Conservation (phyloP, 1,140 invertebrate genomes). For the Drosophila kohkoa region DNA sequence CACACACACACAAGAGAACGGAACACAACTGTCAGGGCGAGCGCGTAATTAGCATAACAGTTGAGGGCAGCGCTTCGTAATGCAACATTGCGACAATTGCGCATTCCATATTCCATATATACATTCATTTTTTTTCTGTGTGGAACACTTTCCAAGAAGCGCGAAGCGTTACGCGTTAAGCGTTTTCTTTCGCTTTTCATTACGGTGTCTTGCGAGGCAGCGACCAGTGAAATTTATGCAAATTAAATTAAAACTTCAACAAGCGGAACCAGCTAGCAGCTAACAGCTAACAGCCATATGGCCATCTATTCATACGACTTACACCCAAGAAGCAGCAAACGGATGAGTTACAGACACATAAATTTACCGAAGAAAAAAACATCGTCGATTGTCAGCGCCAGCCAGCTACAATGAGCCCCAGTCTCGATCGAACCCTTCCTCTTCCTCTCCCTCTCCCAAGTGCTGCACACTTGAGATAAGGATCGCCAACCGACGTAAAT, state of each 20-base stretch:
- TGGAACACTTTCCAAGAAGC: not conserved
- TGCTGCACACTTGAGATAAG: slow-evolving; percentile 66
- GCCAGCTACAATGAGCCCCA: not conserved
- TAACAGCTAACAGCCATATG: slow-evolving; percentile 58
- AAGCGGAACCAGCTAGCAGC: slow-evolving; percentile 63
- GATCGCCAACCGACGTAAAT: slow-evolving; percentile 37
- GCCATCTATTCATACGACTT: slow-evolving; percentile 27
- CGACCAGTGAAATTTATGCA: slow-evolving; percentile 80
- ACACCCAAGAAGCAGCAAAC: slow-evolving; percentile 7
- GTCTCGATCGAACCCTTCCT: not conserved
- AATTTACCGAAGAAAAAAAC: slow-evolving; percentile 71
- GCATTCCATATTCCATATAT: not conserved
- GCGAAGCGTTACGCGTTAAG: slow-evolving; percentile 16
- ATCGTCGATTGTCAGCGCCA: slow-evolving; percentile 63
- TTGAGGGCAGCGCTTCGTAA: slow-evolving; percentile 31
- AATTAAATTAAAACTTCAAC: slow-evolving; percentile 78
- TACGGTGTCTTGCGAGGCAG: slow-evolving; percentile 41
- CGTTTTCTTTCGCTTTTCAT: slow-evolving; percentile 24
- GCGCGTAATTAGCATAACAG: slow-evolving; percentile 61
- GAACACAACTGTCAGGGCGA: not conserved
- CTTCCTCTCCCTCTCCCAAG: not conserved
- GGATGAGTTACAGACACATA: slow-evolving; percentile 63
- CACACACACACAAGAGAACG: too few species aligned
- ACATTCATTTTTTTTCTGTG: too few species aligned
- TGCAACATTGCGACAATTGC: slow-evolving; percentile 41